Evolutionary conservation across 2,888 invertebrate species (phyloP).

Genomic region (Cynaeus angustus): DNA sequence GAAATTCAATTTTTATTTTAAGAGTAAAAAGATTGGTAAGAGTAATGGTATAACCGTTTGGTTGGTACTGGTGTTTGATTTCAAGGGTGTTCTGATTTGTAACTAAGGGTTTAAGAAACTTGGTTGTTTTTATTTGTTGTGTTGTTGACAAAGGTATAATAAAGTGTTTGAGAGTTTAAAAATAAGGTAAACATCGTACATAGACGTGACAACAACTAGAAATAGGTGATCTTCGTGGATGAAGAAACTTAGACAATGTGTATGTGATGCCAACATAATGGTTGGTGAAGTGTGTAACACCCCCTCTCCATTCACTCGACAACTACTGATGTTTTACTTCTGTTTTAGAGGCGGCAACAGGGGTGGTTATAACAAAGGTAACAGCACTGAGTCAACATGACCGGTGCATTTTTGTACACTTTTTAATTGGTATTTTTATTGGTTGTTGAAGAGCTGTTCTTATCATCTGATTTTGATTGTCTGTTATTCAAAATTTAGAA

Average conservation of each 20-base stretch:
- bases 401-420: slow-evolving; percentile 81
- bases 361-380: slow-evolving; percentile 98
- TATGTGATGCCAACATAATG: slow-evolving; percentile 50
- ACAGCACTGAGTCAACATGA: slow-evolving; percentile 84
- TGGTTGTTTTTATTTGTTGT: slow-evolving; percentile 32
- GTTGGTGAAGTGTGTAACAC: slow-evolving; percentile 59
- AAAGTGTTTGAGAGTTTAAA: slow-evolving; percentile 43
- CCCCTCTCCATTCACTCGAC: slow-evolving; percentile 73
- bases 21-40: neutral
- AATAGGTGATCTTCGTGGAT: slow-evolving; percentile 50
- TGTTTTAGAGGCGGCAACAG: slow-evolving; percentile 95
- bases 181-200: slow-evolving; percentile 49
- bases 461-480: too few relatives aligned
- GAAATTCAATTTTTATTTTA: slow-evolving; percentile 2
- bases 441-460: slow-evolving; percentile 59
- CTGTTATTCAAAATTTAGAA: too few relatives aligned
- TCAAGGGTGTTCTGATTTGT: slow-evolving; percentile 11
- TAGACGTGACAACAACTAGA: slow-evolving; percentile 50
- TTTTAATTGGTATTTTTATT: slow-evolving; percentile 60
- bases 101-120: slow-evolving; percentile 20
- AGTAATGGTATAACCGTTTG: slow-evolving; percentile 3
- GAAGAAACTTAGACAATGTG: slow-evolving; percentile 44
- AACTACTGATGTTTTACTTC: slow-evolving; percentile 85
- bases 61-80: slow-evolving; percentile 3
- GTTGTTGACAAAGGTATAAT: slow-evolving; percentile 34